These are phyloP conservation scores for Erynnis tages DNA, from an alignment of 2,888 invertebrate genomes.

Conservation along the genomic window DNA sequence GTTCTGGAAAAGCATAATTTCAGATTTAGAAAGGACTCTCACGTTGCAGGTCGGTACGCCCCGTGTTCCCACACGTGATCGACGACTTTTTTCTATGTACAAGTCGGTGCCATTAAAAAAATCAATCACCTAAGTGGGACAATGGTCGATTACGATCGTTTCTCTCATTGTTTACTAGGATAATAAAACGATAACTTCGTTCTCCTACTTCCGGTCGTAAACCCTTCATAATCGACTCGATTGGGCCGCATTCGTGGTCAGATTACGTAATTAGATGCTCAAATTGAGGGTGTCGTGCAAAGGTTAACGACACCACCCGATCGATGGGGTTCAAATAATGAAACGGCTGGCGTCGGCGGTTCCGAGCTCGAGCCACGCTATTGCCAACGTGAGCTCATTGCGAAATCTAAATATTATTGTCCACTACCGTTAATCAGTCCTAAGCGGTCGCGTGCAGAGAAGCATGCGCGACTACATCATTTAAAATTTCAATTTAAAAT, in stretches of 20 bases:
- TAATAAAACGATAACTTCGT: constrained; percentile 17
- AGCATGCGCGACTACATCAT: constrained; percentile 9
- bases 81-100: constrained; percentile 46
- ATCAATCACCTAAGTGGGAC: constrained; percentile 52
- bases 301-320: constrained; percentile 44
- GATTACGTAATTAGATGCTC: constrained; percentile 15
- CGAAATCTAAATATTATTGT: constrained; percentile 48
- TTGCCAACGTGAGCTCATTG: constrained; percentile 50
- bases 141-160: constrained; percentile 60
- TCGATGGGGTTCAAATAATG: constrained; percentile 40
- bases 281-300: constrained; percentile 36
- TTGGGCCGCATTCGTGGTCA: constrained; percentile 1
- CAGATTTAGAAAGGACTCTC: constrained; percentile 53
- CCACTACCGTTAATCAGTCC: constrained; percentile 30
- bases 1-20: constrained; percentile 47
- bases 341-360: constrained; percentile 34
- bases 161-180: constrained; percentile 55
- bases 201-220: constrained; percentile 58
- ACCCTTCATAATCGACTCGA: constrained; percentile 33
- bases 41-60: constrained; percentile 43
- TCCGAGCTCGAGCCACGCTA: constrained; percentile 43
- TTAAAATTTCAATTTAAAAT: constrained; percentile 25
- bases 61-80: constrained; percentile 63
- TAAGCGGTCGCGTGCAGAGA: constrained; percentile 14
- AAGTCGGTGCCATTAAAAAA: constrained; percentile 44